Percentiles rank a stretch among this genome's conserved stretches.
Conservation (phyloP, 2,113 vertebrate genomes). For the Microcebus jonahi region DNA sequence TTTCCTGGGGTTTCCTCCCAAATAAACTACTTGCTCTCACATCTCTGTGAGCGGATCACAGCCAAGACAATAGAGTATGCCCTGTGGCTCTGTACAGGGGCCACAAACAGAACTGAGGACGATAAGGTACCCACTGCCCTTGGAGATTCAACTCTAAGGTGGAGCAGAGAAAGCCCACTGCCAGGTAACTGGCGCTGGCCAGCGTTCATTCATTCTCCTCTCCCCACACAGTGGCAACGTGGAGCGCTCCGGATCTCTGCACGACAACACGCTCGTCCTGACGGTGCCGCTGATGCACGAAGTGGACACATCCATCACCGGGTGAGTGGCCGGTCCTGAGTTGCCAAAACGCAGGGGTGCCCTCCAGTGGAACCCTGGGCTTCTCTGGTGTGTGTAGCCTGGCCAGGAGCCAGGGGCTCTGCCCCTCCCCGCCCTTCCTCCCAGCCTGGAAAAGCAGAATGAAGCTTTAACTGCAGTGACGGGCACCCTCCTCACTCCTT, state of each 20-base stretch:
- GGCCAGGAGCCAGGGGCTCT: not conserved
- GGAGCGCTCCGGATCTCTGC: slow-evolving; percentile 88
- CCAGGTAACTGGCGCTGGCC: accelerated
- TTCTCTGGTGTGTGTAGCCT: not conserved
- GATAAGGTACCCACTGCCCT: accelerated
- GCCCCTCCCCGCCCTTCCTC: slow-evolving; percentile 30
- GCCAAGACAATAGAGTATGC: not conserved
- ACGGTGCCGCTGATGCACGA: slow-evolving; percentile 93
- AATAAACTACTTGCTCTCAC: accelerated
- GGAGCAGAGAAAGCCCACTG: accelerated
- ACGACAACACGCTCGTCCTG: slow-evolving; percentile 93
- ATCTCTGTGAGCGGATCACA: not conserved
- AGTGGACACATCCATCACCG: slow-evolving; percentile 94
- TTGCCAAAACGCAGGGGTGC: not conserved
- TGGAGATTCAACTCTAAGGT: accelerated
- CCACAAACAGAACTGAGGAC: not conserved
- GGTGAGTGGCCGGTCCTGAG: slow-evolving; percentile 85
- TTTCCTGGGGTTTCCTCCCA: not conserved
- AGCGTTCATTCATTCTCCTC: slow-evolving; percentile 45
- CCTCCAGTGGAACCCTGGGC: slow-evolving; percentile 15
- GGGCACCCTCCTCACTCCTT: not conserved
- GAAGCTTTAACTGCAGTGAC: not conserved
- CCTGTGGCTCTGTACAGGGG: not conserved
- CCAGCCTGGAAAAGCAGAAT: slow-evolving; percentile 54
- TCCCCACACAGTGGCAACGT: slow-evolving; percentile 89